Percentiles rank a stretch among this genome's conserved stretches.
Evolutionary conservation across 2,113 vertebrate species (phyloP).

Genomic region (Bolborhynchus lineola): DNA sequence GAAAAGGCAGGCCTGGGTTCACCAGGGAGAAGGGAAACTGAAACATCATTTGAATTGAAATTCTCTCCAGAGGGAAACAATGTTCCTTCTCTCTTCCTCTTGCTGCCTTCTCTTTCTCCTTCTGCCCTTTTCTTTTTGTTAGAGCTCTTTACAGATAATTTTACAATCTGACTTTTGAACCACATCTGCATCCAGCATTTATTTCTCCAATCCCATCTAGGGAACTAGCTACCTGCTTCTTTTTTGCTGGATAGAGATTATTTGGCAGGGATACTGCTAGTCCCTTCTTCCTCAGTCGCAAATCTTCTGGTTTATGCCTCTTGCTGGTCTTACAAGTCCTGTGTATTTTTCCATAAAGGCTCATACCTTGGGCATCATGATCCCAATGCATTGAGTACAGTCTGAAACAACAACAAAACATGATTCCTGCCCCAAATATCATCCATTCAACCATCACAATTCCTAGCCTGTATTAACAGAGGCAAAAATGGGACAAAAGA

Average conservation of each 20-base stretch:
- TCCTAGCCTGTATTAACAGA: background rate
- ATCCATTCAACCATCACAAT: background rate
- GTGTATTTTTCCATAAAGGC: accelerated
- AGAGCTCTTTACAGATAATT: background rate
- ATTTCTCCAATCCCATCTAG: background rate
- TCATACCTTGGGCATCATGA: accelerated
- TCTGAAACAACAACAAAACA: background rate
- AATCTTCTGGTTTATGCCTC: background rate
- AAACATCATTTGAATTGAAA: background rate
- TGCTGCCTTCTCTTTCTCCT: background rate
- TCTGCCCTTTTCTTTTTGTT: background rate
- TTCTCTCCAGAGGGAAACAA: background rate
- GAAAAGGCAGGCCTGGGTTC: background rate
- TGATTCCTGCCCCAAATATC: background rate
- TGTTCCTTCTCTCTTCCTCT: background rate
- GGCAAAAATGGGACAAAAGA: background rate
- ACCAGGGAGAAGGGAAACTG: background rate
- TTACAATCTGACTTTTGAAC: background rate
- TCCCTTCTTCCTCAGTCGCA: background rate
- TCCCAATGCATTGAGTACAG: accelerated
- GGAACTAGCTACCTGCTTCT: background rate
- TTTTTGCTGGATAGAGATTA: background rate
- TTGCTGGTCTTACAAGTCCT: background rate
- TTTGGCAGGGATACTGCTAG: background rate
- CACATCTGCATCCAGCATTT: background rate